Base-by-base conservation (phyloP, 2,113 vertebrate genomes). In the Percina caprodes region DNA sequence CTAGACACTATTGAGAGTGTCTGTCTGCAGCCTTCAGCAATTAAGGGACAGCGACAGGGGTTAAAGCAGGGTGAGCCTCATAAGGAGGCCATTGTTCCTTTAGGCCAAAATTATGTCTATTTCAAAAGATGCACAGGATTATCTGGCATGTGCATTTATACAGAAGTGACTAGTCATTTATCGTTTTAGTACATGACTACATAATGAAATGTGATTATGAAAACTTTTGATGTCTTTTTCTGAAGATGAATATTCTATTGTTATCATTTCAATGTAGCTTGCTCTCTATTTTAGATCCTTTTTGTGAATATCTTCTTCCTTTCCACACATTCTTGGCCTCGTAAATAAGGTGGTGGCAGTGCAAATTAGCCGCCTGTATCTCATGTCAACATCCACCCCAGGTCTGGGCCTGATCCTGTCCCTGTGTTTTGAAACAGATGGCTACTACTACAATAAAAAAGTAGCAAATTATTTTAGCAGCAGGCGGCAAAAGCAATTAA, bases 401-500 rank as follows among this genome's bases (percentile, higher is more conserved):
- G 94, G 93, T 94, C 90, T 74, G 59, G 90, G 88, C 86, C 91
- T 80, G 90, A 92, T 93, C 91, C 92, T 61, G 89, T 90, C 88
- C 84, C 69, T 52, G 82, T 93, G 91, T 93, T 95, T 94, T 90
- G 90, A 94, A 95, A 95, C 95, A 95, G 95, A 95, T 95, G 95
- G 95, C 93, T 94, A 94, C 91, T 92, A 92, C 89, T 89, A 93
- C 89, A 94, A 93, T 93, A 48, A 89, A 93, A 90, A 95, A 94
- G 92, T 95, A 95, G 93, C 93, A 94, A 94, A 95, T 95, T 92
- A 95, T 95, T 95, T 95, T 94, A 95, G 85, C 94, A 94, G 94
- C 94, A 86, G 94, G 94, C 90, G 78, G 86, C 91, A 85, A 89
- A 94, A 93, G 93, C 94, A 96, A 96, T 95, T 96, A 95, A 95